These are phyloP conservation scores for Papilio machaon DNA, from an alignment of 1,140 invertebrate genomes.

Conservation along the genomic window DNA sequence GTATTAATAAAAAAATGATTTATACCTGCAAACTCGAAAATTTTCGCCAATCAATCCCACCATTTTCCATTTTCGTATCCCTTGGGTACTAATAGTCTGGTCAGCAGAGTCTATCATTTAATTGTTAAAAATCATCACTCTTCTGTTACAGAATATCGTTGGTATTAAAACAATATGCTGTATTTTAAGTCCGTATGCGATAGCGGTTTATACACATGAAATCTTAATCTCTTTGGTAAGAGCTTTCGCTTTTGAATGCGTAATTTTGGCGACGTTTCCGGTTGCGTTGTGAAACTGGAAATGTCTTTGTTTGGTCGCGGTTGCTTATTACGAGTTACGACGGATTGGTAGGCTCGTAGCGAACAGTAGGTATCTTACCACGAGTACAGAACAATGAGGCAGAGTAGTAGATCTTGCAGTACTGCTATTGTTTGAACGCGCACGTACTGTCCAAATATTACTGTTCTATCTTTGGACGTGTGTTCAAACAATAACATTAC, in stretches of 20 bases:
- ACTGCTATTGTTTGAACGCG: no score
- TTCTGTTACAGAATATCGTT: neutral
- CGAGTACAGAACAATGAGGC: neutral
- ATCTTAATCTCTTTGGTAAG: slow-evolving; percentile 11
- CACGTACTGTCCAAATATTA: neutral
- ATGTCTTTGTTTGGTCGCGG: slow-evolving; percentile 70
- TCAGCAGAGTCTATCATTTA: no score
- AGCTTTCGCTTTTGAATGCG: slow-evolving; percentile 25
- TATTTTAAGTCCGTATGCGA: neutral
- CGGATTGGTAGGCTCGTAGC: slow-evolving; percentile 60
- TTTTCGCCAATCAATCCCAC: no score
- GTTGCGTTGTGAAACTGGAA: slow-evolving; percentile 54
- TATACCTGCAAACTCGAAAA: no score
- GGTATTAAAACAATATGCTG: neutral
- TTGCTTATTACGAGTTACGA: slow-evolving; percentile 73
- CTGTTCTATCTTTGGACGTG: neutral
- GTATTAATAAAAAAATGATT: no score
- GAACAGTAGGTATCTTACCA: slow-evolving; percentile 53
- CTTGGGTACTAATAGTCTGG: no score
- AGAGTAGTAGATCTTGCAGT: neutral
- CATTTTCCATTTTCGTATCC: no score
- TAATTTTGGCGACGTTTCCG: slow-evolving; percentile 64
- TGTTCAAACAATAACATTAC: slow-evolving; percentile 19
- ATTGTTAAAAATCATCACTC: no score
- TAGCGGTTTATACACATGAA: slow-evolving; percentile 6